A percentile compares a stretch with the other conserved stretches of the same genome.
Evolutionary conservation across 64 coral and sea anemone genomes (phyloP).

Genomic region (Acropora tenuis): DNA sequence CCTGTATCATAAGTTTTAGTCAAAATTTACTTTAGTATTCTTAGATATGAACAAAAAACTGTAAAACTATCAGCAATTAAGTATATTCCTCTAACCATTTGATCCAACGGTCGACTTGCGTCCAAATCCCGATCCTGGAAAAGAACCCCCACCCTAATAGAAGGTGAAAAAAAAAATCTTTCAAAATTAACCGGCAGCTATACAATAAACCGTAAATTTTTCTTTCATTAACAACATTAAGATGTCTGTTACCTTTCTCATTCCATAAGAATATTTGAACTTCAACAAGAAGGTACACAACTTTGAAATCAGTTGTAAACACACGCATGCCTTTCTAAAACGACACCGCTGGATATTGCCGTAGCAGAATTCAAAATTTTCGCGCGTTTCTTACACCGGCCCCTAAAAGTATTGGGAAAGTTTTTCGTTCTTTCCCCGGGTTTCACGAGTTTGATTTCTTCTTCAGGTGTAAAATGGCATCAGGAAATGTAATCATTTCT

Average conservation of each 20-base stretch:
- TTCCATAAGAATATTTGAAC: constrained; percentile 27
- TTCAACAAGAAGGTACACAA: not conserved
- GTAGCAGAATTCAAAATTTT: not conserved
- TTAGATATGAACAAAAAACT: no score
- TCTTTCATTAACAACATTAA: not conserved
- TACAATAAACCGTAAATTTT: not conserved
- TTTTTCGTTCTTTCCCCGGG: not conserved
- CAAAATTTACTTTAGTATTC: no score
- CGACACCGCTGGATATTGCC: not conserved
- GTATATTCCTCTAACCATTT: not conserved
- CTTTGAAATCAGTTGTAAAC: constrained; percentile 9
- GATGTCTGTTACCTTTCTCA: constrained; percentile 16
- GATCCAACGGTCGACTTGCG: constrained; percentile 22
- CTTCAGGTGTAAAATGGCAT: not conserved
- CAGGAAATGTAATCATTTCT: constrained; percentile 21
- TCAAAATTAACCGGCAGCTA: not conserved
- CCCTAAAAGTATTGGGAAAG: not conserved
- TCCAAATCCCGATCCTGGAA: constrained; percentile 22
- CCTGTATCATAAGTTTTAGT: not conserved
- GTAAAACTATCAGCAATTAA: not conserved
- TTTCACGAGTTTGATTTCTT: not conserved
- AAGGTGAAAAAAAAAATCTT: not conserved
- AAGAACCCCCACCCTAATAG: constrained; percentile 25
- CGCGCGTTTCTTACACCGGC: not conserved
- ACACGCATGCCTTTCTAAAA: not conserved